phyloP scores from a whole-genome alignment of 2,113 vertebrate species.

The Helogale parvula region DNA sequence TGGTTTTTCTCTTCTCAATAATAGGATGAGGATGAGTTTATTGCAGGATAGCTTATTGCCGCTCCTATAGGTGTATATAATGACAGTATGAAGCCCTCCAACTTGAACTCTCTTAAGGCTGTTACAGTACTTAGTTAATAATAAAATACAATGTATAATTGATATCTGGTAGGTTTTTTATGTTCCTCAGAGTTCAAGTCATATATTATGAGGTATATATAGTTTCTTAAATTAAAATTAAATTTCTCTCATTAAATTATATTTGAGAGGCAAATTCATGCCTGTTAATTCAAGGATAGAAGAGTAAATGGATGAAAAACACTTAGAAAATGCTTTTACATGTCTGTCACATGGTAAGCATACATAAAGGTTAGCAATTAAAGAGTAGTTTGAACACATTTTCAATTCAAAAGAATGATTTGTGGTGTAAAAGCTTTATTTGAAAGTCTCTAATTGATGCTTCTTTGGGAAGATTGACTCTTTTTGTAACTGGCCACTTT shows the following conservation, averaged over 20 bases:
- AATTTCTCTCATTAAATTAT: not conserved
- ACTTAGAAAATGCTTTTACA: not conserved
- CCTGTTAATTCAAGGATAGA: not conserved
- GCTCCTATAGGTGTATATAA: not conserved
- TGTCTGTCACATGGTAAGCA: not conserved
- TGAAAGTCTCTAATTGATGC: not conserved
- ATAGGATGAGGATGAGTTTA: not conserved
- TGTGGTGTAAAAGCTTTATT: not conserved
- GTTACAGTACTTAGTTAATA: not conserved
- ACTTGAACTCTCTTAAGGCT: not conserved
- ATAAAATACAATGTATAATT: not conserved
- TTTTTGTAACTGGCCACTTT: not conserved
- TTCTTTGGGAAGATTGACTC: not conserved
- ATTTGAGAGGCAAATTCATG: not conserved
- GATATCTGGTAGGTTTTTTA: not conserved
- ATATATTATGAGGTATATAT: not conserved
- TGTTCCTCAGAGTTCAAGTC: constrained; percentile 1
- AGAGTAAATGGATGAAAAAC: not conserved
- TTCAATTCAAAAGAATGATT: not conserved
- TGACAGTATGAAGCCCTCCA: not conserved
- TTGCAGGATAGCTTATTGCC: not conserved
- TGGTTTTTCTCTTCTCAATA: not conserved
- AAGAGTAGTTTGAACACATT: not conserved
- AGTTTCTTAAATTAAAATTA: not conserved
- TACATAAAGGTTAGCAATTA: not conserved